These are phyloP conservation scores for Noctilio leporinus DNA, from an alignment of 2,113 vertebrate genomes.

Conservation along the genomic window DNA sequence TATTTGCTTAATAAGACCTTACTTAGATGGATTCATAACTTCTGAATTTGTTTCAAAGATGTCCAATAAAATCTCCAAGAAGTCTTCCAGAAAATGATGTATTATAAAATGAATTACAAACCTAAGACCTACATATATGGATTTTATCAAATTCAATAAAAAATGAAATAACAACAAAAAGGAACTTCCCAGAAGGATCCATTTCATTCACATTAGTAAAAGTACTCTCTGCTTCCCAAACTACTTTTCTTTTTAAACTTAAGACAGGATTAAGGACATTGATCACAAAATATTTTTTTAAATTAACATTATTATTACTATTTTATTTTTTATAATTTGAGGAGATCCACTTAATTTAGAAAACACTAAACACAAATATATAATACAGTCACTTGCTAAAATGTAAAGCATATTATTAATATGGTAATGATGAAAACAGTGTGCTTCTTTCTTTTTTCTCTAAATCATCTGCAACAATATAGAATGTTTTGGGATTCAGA, in stretches of 20 bases:
- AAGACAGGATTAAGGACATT: background rate
- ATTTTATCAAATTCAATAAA: background rate
- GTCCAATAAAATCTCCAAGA: background rate
- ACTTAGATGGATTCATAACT: background rate
- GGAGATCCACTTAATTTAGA: background rate
- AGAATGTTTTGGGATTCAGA: constrained; percentile 6
- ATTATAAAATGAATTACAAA: background rate
- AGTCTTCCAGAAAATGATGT: background rate
- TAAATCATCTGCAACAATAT: background rate
- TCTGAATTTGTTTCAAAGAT: background rate
- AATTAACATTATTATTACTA: background rate
- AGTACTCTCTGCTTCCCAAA: background rate
- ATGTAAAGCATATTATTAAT: background rate
- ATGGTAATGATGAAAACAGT: constrained; percentile 20
- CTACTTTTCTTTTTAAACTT: background rate
- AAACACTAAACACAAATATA: background rate
- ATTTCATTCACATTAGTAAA: background rate
- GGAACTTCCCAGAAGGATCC: background rate
- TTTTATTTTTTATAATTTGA: background rate
- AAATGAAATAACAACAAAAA: background rate
- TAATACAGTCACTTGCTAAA: constrained; percentile 17
- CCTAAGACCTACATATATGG: background rate
- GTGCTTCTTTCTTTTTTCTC: background rate
- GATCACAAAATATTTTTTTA: background rate
- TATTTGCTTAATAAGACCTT: background rate